Evolutionary conservation across 2,888 invertebrate species (phyloP).

Genomic region (Pteria penguin): DNA sequence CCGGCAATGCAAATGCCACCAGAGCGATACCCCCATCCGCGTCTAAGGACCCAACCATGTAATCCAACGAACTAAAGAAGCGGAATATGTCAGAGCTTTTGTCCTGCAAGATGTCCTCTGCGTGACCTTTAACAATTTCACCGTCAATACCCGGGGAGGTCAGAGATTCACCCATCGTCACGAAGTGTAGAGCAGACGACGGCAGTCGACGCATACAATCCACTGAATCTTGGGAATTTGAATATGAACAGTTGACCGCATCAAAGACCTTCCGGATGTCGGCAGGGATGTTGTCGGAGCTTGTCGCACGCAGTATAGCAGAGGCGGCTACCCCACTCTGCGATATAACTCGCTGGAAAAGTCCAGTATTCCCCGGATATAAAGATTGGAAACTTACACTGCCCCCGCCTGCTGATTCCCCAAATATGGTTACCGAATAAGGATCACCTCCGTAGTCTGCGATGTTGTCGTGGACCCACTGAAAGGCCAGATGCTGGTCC

Average conservation of each 20-base stretch:
- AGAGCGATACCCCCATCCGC: conserved; percentile 56
- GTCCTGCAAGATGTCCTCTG: conserved; percentile 1
- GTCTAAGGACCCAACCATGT: conserved; percentile 54
- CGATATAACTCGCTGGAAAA: conserved; percentile 56
- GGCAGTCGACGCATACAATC: conserved; percentile 38
- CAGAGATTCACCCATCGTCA: background rate
- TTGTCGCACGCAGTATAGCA: conserved; percentile 35
- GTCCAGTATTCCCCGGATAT: conserved; percentile 54
- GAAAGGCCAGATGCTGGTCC: conserved; percentile 95
- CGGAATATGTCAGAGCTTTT: background rate
- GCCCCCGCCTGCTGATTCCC: conserved; percentile 66
- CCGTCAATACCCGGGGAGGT: conserved; percentile 54
- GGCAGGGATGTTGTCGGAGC: conserved; percentile 8
- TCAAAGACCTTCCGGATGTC: background rate
- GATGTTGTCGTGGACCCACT: conserved; percentile 96
- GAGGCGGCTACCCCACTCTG: conserved; percentile 54
- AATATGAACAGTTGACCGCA: too few relatives aligned
- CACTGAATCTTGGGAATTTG: too few relatives aligned
- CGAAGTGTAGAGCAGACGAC: conserved; percentile 30
- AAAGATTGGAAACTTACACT: conserved; percentile 60
- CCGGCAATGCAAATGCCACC: too few relatives aligned
- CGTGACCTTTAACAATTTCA: conserved; percentile 37
- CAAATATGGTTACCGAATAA: conserved; percentile 59
- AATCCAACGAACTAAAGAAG: conserved; percentile 37
- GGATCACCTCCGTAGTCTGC: conserved; percentile 66